Evolutionary conservation across 2,888 invertebrate species (phyloP).

Genomic region (Mallateleia sp.): DNA sequence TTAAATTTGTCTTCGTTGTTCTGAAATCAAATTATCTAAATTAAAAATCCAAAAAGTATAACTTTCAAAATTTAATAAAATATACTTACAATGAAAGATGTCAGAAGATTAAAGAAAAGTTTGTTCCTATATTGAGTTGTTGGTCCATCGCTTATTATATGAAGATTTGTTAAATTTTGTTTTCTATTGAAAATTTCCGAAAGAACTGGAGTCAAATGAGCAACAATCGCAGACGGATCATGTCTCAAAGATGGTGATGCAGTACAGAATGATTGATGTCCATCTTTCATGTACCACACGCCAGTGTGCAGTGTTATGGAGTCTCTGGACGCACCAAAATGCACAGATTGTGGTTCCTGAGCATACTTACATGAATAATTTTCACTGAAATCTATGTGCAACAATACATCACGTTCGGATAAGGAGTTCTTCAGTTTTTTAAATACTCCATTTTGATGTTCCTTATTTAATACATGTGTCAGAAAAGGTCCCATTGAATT

Average conservation of each 20-base stretch:
- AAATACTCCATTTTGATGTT: neutral
- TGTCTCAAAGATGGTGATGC: slow-evolving; percentile 51
- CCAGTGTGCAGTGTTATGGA: slow-evolving; percentile 56
- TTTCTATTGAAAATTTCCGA: slow-evolving; percentile 30
- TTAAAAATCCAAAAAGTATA: too few species aligned
- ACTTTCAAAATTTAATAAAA: too few species aligned
- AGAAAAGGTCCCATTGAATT: neutral
- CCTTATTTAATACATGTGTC: neutral
- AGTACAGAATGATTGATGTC: slow-evolving; percentile 48
- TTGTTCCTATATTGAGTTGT: slow-evolving; percentile 49
- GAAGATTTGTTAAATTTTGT: slow-evolving; percentile 29
- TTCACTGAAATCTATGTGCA: slow-evolving; percentile 45
- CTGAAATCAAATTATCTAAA: too few species aligned
- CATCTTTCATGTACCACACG: slow-evolving; percentile 29
- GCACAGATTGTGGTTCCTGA: slow-evolving; percentile 41
- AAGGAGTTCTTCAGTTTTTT: neutral
- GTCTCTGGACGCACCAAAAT: slow-evolving; percentile 57
- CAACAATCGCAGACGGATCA: slow-evolving; percentile 51
- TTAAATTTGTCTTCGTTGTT: slow-evolving; percentile 16
- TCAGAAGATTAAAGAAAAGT: slow-evolving; percentile 35
- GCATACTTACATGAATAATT: slow-evolving; percentile 58
- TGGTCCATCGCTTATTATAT: slow-evolving; percentile 50
- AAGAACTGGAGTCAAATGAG: slow-evolving; percentile 47
- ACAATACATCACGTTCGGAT: slow-evolving; percentile 15
- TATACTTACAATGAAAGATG: slow-evolving; percentile 28